Evolutionary conservation across 2,113 vertebrate species (phyloP), one percentile per base, ranked within the genome.

Genomic region (Lophochroa leadbeateri): DNA sequence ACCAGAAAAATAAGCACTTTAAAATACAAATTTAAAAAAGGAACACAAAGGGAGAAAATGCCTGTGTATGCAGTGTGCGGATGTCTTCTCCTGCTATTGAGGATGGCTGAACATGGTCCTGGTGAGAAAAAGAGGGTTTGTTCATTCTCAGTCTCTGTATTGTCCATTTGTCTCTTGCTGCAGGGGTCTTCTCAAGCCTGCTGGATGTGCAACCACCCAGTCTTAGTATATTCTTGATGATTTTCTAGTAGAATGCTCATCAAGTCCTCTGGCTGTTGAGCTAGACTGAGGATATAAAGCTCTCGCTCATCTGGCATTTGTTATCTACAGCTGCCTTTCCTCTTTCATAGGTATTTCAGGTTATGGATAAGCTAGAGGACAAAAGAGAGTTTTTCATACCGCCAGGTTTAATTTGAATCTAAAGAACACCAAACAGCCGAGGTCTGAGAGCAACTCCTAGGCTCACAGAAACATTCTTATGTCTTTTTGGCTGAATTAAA

Each of bases 271-370:
- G 53, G 23, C 63, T 80, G 25, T 91, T 86, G 41, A 85, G 27
- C 44, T 88, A 41, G 70, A 52, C 63, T 72, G 52, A 50, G 81
- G 92, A 89, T 12, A 82, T 65, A 86, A 84, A 69, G 65, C 67
- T 80, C 61, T 79, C 67, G 47, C 63, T 87, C 86, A 92, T 91
- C 86, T 95, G 95, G 88, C 35, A 77, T 95, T 95, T 91, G 87
- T 96, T 96, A 94, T 85, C 74, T 82, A 52, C 88, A 94, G 77
- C 72, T 95, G 88, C 50, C 29, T 87, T 94, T 82, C 74, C 67
- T 89, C 69, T 89, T 94, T 79, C 63, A 17, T 80, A 94, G 70
- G 74, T 94, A 82, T 92, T 89, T 90, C 57, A 87, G 61, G 49
- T 93, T 94, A 89, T 14, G 65, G 76, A 55, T 87, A 86, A 94